phyloP scores from a whole-genome alignment of 2,888 invertebrate genomes.

The Meghimatium bilineatum region DNA sequence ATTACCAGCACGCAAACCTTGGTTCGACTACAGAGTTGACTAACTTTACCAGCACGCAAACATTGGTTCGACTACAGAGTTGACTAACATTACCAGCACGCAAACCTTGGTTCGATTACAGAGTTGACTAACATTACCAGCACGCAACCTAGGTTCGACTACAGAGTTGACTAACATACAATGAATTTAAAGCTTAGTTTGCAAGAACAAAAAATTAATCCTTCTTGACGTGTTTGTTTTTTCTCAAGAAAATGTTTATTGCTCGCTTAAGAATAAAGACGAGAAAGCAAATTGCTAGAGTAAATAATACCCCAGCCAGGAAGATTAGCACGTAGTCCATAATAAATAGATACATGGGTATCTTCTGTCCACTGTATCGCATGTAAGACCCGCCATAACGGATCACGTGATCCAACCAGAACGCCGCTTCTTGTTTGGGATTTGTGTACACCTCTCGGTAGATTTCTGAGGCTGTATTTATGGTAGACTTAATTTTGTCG shows the following conservation, averaged over 20 bases:
- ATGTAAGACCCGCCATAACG: slow-evolving; percentile 24
- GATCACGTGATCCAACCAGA: slow-evolving; percentile 32
- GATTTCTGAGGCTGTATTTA: slow-evolving; percentile 23
- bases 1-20: too few species aligned
- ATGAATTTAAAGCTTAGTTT: too few species aligned
- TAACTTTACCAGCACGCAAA: too few species aligned
- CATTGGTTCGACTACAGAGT: too few species aligned
- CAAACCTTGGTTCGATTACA: too few species aligned
- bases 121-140: too few species aligned
- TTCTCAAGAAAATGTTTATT: not conserved
- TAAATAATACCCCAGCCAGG: not conserved
- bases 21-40: too few species aligned
- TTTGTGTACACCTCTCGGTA: slow-evolving; percentile 10
- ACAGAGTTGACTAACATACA: too few species aligned
- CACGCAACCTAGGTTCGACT: too few species aligned
- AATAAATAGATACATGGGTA: slow-evolving; percentile 11
- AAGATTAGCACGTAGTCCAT: slow-evolving; percentile 7
- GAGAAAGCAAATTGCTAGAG: not conserved
- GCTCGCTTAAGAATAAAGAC: not conserved
- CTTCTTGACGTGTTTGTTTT: not conserved
- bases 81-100: too few species aligned
- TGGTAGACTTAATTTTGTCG: not conserved
- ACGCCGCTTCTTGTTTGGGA: slow-evolving; percentile 29
- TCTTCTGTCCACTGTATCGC: slow-evolving; percentile 28
- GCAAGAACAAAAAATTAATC: not conserved